A percentile compares a stretch with the other conserved stretches of the same genome.
These are phyloP conservation scores for Cyclopterus lumpus DNA, from an alignment of 2,797 vertebrate species.

Conservation along the genomic window DNA sequence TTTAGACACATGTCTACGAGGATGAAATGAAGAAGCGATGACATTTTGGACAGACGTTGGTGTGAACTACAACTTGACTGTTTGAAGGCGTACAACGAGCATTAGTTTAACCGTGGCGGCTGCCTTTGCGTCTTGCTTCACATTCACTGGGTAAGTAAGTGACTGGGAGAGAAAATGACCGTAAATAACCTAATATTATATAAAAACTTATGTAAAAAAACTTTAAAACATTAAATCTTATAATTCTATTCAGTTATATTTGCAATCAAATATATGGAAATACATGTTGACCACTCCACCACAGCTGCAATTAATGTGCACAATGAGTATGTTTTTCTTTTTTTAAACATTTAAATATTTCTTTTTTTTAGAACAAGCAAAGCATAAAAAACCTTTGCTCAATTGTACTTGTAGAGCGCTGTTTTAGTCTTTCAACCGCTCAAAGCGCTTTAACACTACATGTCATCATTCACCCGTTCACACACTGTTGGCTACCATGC, in stretches of 20 bases:
- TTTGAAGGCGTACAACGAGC: not conserved
- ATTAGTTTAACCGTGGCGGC: too few species aligned
- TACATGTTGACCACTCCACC: not conserved
- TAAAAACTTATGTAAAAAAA: not conserved
- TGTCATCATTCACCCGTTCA: too few species aligned
- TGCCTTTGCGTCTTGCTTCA: not conserved
- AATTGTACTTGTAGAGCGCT: too few species aligned
- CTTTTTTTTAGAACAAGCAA: not conserved
- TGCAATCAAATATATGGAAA: not conserved
- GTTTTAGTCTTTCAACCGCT: too few species aligned
- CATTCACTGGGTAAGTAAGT: not conserved
- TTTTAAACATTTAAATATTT: not conserved
- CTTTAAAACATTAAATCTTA: not conserved
- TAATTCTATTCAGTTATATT: not conserved
- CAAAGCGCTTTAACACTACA: too few species aligned
- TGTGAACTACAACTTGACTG: not conserved
- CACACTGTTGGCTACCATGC: too few species aligned
- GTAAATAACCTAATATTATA: not conserved
- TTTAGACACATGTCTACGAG: not conserved
- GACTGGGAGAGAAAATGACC: not conserved
- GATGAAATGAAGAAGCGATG: not conserved
- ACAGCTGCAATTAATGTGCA: not conserved
- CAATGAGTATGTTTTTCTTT: not conserved
- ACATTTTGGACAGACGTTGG: not conserved
- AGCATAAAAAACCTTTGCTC: too few species aligned